Evolutionary conservation across 2,113 vertebrate genomes (phyloP).

Genomic region (Boleophthalmus pectinirostris): DNA sequence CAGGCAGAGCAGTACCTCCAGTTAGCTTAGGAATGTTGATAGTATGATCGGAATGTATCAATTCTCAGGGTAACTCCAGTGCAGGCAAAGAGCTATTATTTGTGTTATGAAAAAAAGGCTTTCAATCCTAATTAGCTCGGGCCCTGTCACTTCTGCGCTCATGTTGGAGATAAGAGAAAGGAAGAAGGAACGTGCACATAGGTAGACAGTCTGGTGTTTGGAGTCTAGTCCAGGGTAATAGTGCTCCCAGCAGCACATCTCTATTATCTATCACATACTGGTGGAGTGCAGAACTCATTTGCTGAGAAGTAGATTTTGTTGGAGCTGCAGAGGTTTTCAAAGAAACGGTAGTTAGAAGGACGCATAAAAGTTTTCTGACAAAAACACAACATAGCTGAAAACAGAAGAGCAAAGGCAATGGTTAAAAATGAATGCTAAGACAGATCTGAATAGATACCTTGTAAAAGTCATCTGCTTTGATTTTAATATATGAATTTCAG

Average conservation of each 20-base stretch:
- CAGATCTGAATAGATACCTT: background rate
- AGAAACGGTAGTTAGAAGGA: constrained; percentile 5
- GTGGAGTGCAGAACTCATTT: constrained; percentile 50
- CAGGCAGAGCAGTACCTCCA: no score
- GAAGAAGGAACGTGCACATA: constrained; percentile 31
- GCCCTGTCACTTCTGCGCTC: constrained; percentile 53
- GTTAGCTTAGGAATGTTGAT: no score
- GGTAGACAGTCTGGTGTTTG: constrained; percentile 29
- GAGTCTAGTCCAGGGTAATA: constrained; percentile 49
- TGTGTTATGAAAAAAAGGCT: constrained; percentile 46
- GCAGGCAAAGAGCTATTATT: constrained; percentile 54
- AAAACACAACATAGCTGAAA: constrained; percentile 1
- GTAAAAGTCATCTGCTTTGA: background rate
- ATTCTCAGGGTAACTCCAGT: constrained; percentile 36
- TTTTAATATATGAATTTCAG: background rate
- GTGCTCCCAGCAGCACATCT: constrained; percentile 41
- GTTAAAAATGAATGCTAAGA: background rate
- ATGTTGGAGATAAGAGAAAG: constrained; percentile 43
- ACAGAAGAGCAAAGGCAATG: no score
- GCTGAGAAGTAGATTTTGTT: constrained; percentile 27
- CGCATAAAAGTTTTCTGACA: constrained; percentile 12
- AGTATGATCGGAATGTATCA: background rate
- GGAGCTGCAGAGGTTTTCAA: constrained; percentile 19
- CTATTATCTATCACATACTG: constrained; percentile 44
- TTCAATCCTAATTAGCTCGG: constrained; percentile 62